Base-by-base conservation (phyloP, 23 tunicate genomes). In the Diplosoma virens region DNA sequence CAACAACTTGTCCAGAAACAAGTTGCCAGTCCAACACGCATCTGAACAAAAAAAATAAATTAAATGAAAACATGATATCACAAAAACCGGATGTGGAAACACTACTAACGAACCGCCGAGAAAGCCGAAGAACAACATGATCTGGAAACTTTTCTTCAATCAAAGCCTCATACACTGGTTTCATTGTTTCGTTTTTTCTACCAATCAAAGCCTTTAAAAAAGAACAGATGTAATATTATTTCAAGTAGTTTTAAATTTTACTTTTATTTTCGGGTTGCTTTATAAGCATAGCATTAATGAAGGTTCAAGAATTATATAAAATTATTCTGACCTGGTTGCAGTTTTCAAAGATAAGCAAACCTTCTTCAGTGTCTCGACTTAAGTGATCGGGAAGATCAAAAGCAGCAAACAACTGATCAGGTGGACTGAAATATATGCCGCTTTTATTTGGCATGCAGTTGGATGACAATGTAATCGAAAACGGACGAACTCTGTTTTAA, bases 331-430 rank as follows among this genome's bases (percentile, higher is more conserved):
- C 84, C 41, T 65, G 53, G 17, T 33, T 22, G 33, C 84, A 80
- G 52, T 32, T 67, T 34, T 80, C 84, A 30, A 80, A 53, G 9
- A 80, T 67, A 23, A 80, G 52, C 5, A 80, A 52, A 52, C 84
- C 84, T 67, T 80, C 77, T 67, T 80, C 74, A 1, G 84, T 80
- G 47, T 80, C 84, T 31, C 84, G 50, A 41, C 41, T 79, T 18
- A 79, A 45, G 30, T 29, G 1, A 17, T 24, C 47, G 3, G 84
- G 84, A 16, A 67, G 34, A 46, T 79, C 59, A 22, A 79, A 79
- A 3, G 67, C 35, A 11, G 75, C 84, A 48, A 66, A 79, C 6
- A 79, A 21, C 26, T 64, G 33, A 16, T 22, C 26, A 25, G 21
- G 5, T 18, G 52, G n/a, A 36, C 26, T 2, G 25, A 35, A 34